Base-by-base conservation (phyloP, 2,797 vertebrate genomes). In the Pipistrellus kuhlii region DNA sequence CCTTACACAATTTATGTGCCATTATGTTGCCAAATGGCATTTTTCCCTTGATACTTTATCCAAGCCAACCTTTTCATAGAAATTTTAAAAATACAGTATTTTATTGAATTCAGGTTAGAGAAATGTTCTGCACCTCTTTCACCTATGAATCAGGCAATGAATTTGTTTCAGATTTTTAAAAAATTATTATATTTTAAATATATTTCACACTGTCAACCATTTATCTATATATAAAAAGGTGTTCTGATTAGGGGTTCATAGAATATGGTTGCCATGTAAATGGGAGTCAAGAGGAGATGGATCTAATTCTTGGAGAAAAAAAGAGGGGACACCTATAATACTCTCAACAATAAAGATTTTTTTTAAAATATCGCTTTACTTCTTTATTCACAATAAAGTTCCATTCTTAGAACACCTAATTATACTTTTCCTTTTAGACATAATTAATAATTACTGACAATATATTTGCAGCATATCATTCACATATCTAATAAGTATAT, bases 151-250 rank as follows among this genome's bases (percentile, higher is more conserved):
- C 15, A 25, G 53, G 13, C 21, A 73, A 66, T n/a, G 18, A 21
- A 2, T 66, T 76, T 76, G 7, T 73, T 51, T 81, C 30, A 51
- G 18, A 81, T 82, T 88, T 94, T 85, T 64, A 59, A 55, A 55
- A 95, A 93, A 46, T 77, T 84, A 76, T n/a, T 41, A 75, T 69
- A 73, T 72, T 64, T 44, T 89, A 72, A 89, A 82, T 25, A 80
- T 80, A 11, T 38, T 46, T 85, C 35, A 85, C 9, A 32, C 10
- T 68, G 27, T 51, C 71, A 88, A 44, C 25, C 12, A 93, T 35
- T 66, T 78, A 53, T 55, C 20, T 15, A 32, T 48, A n/a, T 75
- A 83, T 71, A 57, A 93, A 92, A 93, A 68, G 46, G 8, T 48
- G 10, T 25, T 25, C n/a, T 80, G 30, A 71, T 86, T 78, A 66